Conservation (phyloP, 2,113 vertebrate genomes). For the Erpornis zantholeuca region DNA sequence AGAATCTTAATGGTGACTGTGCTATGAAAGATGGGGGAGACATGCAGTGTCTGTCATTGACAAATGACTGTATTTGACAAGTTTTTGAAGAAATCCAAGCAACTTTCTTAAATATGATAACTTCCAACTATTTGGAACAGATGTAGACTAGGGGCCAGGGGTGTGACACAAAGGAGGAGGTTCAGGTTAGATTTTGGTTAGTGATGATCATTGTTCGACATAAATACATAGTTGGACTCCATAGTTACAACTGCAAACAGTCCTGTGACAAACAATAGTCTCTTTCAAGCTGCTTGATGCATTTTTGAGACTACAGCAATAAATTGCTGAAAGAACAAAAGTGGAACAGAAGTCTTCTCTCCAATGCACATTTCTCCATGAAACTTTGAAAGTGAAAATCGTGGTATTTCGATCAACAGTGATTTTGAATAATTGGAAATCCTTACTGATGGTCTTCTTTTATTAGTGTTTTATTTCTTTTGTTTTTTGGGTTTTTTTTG, state of each 20-base stretch:
- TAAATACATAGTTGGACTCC: conserved; percentile 7
- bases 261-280: not conserved
- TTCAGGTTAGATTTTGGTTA: not conserved
- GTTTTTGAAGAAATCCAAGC: not conserved
- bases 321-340: not conserved
- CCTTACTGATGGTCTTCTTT: not conserved
- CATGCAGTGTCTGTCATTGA: not conserved
- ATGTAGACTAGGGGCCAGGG: not conserved
- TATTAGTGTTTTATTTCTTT: not conserved
- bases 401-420: not conserved
- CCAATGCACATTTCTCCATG: not conserved
- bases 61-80: not conserved
- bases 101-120: not conserved
- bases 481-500: not conserved
- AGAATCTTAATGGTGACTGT: not conserved
- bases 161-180: not conserved
- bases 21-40: not conserved
- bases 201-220: not conserved
- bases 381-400: not conserved
- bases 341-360: not conserved
- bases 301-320: not conserved
- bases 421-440: not conserved
- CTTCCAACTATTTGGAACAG: not conserved
- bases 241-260: conserved; percentile 8
- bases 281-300: not conserved